These are phyloP conservation scores for Carollia perspicillata DNA, from an alignment of 2,113 vertebrate genomes.

Conservation along the genomic window DNA sequence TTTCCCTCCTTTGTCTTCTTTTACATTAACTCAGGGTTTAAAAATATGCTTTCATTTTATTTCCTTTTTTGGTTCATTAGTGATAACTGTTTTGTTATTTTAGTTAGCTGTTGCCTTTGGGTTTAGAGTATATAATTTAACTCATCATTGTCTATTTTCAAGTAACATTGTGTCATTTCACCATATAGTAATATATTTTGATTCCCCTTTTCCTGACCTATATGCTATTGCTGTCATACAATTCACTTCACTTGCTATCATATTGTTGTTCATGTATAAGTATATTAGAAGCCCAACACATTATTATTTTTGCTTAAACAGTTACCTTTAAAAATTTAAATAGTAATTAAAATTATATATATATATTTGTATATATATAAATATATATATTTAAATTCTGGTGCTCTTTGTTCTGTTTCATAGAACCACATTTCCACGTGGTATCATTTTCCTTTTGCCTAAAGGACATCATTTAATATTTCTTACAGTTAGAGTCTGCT, in stretches of 20 bases:
- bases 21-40: neutral
- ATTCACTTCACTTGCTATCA: neutral
- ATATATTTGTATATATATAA: neutral
- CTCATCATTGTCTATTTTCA: neutral
- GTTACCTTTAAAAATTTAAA: neutral
- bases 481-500: neutral
- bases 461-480: neutral
- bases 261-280: neutral
- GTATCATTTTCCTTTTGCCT: neutral
- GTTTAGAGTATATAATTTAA: neutral
- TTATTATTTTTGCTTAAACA: constrained; percentile 13
- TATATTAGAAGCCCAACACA: neutral
- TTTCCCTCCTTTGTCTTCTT: neutral
- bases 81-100: neutral
- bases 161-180: neutral
- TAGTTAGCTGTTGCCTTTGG: neutral
- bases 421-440: neutral
- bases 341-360: neutral
- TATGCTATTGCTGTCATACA: neutral
- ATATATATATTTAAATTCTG: neutral
- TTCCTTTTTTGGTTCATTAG: neutral
- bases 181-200: neutral
- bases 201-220: neutral
- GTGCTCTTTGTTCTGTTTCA: neutral
- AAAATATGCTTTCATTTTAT: neutral